phyloP scores from a whole-genome alignment of 2,888 invertebrate genomes.

The Nasonia oneida region DNA sequence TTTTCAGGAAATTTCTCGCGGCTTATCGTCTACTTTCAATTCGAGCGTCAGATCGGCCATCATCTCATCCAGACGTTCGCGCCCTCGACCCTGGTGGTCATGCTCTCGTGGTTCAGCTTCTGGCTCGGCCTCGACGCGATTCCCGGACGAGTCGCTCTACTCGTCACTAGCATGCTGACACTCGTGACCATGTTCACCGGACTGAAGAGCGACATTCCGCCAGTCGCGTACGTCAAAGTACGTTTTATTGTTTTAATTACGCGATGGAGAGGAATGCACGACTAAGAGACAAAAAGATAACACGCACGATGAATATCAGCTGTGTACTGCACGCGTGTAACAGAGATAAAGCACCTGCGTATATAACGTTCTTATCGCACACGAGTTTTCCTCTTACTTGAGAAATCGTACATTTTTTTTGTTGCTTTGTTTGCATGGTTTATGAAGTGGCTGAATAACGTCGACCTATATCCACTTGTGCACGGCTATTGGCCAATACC shows the following conservation, averaged over 20 bases:
- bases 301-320: background rate
- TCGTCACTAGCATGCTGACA: constrained; percentile 92
- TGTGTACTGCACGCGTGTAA: background rate
- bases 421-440: background rate
- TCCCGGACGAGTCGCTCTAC: constrained; percentile 89
- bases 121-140: constrained; percentile 92
- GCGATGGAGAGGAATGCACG: background rate
- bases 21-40: constrained; percentile 88
- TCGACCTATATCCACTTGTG: background rate
- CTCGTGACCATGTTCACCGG: constrained; percentile 93
- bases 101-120: constrained; percentile 93
- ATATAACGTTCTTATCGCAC: background rate
- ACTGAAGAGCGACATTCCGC: constrained; percentile 89
- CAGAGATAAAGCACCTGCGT: background rate
- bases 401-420: background rate
- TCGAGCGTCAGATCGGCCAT: constrained; percentile 91
- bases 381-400: background rate
- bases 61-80: constrained; percentile 92
- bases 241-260: background rate
- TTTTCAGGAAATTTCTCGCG: constrained; percentile 87
- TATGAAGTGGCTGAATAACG: background rate
- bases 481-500: background rate
- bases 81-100: constrained; percentile 90
- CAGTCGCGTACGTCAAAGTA: constrained; percentile 92
- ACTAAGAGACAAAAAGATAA: background rate